Evolutionary conservation across 92 coral and sea anemone genomes (phyloP), one percentile per base, ranked within the genome.

Genomic region (Metridium senile): DNA sequence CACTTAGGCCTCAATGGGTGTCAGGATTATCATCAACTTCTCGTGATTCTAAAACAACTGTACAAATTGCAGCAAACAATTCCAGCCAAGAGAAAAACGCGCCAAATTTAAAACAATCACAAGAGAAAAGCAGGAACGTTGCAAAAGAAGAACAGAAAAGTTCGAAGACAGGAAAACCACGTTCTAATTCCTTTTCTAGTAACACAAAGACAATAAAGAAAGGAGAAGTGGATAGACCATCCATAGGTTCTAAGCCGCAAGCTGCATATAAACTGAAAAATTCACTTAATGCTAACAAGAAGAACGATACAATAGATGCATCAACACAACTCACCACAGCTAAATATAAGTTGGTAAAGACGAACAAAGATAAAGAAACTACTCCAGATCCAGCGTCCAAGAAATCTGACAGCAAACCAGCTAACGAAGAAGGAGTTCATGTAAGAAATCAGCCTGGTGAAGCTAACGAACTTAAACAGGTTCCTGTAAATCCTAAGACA

Each of bases 91-190:
- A 9, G 19, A 63, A 63, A 63, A 63, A 21, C 43, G 45, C 45
- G 22, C 69, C 27, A 63, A 21, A 11, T 1, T 33, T 31, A 30
- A 54, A 56, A 32, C 27, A 29, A n/a, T 27, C 23, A 29, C 46
- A 18, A 20, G 69, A 63, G 29, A 51, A 26, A 47, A 32, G 17
- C 64, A 39, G 30, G 62, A 51, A 70, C 20, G 46, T 18, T 34
- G 26, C 58, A 52, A 51, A 53, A 25, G 35, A 58, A 22, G 20
- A 32, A 29, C 6, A 2, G 33, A 20, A 35, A 20, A 51, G 52
- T 57, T 73, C 26, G 32, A 33, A 73, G 53, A 58, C 66, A 73
- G 21, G 23, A 28, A 58, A 58, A 58, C 33, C 18, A 19, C 65
- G 65, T 59, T 8, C 31, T 19, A 59, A 16, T 25, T 26, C 28